A percentile compares a stretch with the other conserved stretches of the same genome.
These are phyloP conservation scores for Vimba vimba DNA, from an alignment of 2,113 vertebrate genomes.

Conservation along the genomic window DNA sequence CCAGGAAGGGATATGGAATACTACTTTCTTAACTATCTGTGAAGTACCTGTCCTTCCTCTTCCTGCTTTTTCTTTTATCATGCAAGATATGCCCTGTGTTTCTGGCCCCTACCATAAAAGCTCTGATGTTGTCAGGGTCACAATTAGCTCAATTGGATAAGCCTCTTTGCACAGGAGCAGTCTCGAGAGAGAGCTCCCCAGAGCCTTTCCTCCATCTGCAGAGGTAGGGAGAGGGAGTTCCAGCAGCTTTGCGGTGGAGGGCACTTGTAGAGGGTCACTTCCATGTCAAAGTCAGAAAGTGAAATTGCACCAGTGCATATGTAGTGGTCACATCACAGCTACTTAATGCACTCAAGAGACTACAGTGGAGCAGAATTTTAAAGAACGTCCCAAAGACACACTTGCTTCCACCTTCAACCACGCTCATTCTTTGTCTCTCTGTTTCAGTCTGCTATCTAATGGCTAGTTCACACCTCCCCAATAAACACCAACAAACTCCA, in stretches of 20 bases:
- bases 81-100: background rate
- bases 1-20: background rate
- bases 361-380: background rate
- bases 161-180: conserved; percentile 44
- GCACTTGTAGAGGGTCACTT: background rate
- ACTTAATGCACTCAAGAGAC: conserved; percentile 26
- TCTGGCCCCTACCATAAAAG: conserved; percentile 10
- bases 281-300: conserved; percentile 7
- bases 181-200: conserved; percentile 16
- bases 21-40: background rate
- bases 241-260: background rate
- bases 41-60: background rate
- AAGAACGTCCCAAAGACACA: conserved; percentile 19
- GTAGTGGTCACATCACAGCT: background rate
- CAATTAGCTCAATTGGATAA: conserved; percentile 54
- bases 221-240: background rate
- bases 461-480: background rate
- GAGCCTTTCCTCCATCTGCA: background rate
- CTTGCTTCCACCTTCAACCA: background rate
- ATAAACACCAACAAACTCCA: background rate
- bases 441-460: background rate
- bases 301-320: background rate
- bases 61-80: background rate
- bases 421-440: background rate
- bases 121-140: conserved; percentile 38